Percentiles rank a stretch among this genome's conserved stretches.
phyloP scores from a whole-genome alignment of 1,140 invertebrate species.

The Samia ricini region DNA sequence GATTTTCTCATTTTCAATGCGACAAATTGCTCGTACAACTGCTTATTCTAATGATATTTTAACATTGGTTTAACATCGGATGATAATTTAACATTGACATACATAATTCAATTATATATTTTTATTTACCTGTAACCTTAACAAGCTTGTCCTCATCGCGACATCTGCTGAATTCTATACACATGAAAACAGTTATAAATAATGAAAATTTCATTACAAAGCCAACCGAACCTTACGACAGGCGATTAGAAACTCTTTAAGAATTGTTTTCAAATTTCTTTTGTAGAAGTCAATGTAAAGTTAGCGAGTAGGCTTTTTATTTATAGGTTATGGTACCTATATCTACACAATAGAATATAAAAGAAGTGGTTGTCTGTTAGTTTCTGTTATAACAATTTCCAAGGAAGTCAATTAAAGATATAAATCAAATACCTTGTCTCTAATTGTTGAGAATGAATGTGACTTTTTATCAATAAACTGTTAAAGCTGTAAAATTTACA shows the following conservation, averaged over 20 bases:
- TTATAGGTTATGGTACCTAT: not conserved
- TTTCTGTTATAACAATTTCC: too few species aligned
- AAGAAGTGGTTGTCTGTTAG: too few species aligned
- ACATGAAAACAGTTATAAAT: not conserved
- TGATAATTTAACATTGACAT: not conserved
- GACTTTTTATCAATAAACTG: too few species aligned
- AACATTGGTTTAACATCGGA: not conserved
- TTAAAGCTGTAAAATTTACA: too few species aligned
- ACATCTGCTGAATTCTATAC: conserved; percentile 27
- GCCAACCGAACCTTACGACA: conserved; percentile 6
- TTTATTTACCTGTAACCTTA: conserved; percentile 42
- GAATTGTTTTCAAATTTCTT: conserved; percentile 16
- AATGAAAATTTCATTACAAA: conserved; percentile 11
- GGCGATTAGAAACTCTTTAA: conserved; percentile 1
- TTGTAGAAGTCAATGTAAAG: not conserved
- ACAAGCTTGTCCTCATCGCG: conserved; percentile 67
- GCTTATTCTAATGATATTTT: not conserved
- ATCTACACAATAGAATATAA: not conserved
- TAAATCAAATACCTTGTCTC: too few species aligned
- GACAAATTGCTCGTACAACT: too few species aligned
- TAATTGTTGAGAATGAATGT: too few species aligned
- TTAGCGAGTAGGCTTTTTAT: not conserved
- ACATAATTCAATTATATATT: not conserved
- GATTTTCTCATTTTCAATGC: too few species aligned
- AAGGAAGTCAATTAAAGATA: too few species aligned